Conservation (phyloP, 2,888 invertebrate species). For the Hirtodrosophila confusa region DNA sequence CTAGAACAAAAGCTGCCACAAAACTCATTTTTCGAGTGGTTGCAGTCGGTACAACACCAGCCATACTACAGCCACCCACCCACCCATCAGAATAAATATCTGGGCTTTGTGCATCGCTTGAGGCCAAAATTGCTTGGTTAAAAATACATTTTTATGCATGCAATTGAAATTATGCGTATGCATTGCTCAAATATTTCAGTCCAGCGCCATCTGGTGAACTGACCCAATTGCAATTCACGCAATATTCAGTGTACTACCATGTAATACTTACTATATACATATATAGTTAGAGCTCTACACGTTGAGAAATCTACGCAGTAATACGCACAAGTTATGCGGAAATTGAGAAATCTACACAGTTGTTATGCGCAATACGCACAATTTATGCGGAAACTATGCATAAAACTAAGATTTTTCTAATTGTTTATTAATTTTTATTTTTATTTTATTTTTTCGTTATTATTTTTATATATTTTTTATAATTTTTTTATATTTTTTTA, state of each 20-base stretch:
- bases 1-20: slow-evolving; percentile 13
- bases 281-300: slow-evolving; percentile 7
- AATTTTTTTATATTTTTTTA: too few relatives aligned
- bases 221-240: slow-evolving; percentile 33
- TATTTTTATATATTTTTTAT: too few relatives aligned
- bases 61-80: not conserved
- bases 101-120: not conserved
- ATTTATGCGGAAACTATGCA: too few relatives aligned
- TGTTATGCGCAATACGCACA: too few relatives aligned
- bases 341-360: too few relatives aligned
- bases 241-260: slow-evolving; percentile 4
- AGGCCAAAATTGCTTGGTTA: slow-evolving; percentile 39
- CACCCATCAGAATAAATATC: slow-evolving; percentile 12
- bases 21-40: slow-evolving; percentile 1
- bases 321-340: too few relatives aligned
- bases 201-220: slow-evolving; percentile 52
- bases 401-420: too few relatives aligned
- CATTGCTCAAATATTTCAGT: slow-evolving; percentile 45
- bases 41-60: too few relatives aligned
- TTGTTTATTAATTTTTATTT: too few relatives aligned
- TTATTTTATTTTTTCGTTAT: too few relatives aligned
- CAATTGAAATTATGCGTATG: slow-evolving; percentile 65
- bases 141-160: slow-evolving; percentile 52
- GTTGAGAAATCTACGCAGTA: too few relatives aligned
- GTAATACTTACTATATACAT: slow-evolving; percentile 9